Percentiles rank a stretch among this genome's conserved stretches.
Evolutionary conservation across 2,113 vertebrate genomes (phyloP).

Genomic region (Bucco capensis): DNA sequence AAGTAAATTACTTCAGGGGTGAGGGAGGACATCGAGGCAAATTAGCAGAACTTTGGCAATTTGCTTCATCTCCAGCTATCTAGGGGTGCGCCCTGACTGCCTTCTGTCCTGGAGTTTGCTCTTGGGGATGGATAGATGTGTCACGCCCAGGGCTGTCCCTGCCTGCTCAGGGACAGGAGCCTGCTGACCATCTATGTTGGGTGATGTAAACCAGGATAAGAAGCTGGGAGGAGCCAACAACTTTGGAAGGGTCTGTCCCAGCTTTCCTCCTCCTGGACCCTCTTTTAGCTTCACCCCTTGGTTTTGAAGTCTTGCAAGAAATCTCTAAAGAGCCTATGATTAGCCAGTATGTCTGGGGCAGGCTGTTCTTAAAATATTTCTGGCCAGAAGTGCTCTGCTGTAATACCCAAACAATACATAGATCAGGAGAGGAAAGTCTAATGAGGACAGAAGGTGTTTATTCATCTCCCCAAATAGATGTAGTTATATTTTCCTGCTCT

Average conservation of each 20-base stretch:
- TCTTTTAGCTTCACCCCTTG: rapidly evolving
- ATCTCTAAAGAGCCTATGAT: rapidly evolving
- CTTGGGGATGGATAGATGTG: not conserved
- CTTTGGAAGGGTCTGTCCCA: not conserved
- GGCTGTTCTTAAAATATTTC: not conserved
- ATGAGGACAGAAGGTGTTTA: not conserved
- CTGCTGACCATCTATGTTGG: not conserved
- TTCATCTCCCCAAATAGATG: not conserved
- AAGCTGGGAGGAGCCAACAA: not conserved
- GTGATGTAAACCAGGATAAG: not conserved
- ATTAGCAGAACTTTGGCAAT: not conserved
- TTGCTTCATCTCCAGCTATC: not conserved
- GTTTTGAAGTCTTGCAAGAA: not conserved
- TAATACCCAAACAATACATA: not conserved
- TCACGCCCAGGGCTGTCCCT: not conserved
- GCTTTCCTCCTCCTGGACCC: rapidly evolving
- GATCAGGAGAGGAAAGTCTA: not conserved
- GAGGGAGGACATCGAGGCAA: rapidly evolving
- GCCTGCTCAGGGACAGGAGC: rapidly evolving
- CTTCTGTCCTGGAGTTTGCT: not conserved
- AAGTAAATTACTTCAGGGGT: rapidly evolving
- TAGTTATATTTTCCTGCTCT: not conserved
- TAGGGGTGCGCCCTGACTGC: not conserved
- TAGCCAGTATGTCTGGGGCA: not conserved
- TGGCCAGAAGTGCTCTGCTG: not conserved